These are phyloP conservation scores for Pterois miles DNA, from an alignment of 2,797 vertebrate species.

Conservation along the genomic window DNA sequence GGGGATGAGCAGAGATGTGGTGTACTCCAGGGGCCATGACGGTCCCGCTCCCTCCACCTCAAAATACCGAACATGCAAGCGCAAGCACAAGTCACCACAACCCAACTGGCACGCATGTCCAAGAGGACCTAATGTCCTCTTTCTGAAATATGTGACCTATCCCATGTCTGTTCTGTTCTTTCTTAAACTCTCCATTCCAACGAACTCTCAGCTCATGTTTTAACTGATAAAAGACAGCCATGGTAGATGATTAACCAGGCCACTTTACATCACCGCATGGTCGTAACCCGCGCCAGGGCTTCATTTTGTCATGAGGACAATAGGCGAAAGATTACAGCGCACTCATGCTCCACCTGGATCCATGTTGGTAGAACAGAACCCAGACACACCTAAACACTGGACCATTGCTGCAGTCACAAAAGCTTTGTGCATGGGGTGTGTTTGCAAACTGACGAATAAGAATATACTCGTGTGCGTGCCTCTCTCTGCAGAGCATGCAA, in stretches of 20 bases:
- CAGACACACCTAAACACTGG: slow-evolving; percentile 64
- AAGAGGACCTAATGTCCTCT: slow-evolving; percentile 16
- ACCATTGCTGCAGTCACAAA: slow-evolving; percentile 44
- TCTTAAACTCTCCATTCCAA: neutral
- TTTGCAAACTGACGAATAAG: slow-evolving; percentile 31
- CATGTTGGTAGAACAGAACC: slow-evolving; percentile 28
- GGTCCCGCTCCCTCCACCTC: slow-evolving; percentile 40
- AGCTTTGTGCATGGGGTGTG: slow-evolving; percentile 51
- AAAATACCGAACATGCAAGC: slow-evolving; percentile 45
- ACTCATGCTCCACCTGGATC: slow-evolving; percentile 56
- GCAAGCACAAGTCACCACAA: slow-evolving; percentile 37
- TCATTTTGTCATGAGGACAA: slow-evolving; percentile 55
- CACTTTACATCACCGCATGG: slow-evolving; percentile 28
- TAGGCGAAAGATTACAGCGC: slow-evolving; percentile 48
- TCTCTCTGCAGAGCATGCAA: slow-evolving; percentile 4
- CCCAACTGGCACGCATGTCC: slow-evolving; percentile 38
- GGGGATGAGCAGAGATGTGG: slow-evolving; percentile 21
- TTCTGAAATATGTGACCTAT: slow-evolving; percentile 12
- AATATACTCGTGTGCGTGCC: neutral
- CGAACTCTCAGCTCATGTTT: slow-evolving; percentile 14
- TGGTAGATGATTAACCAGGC: slow-evolving; percentile 65
- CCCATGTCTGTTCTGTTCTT: neutral
- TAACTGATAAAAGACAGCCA: slow-evolving; percentile 21
- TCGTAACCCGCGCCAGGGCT: slow-evolving; percentile 26
- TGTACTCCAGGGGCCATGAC: slow-evolving; percentile 40